Evolutionary conservation across 2,797 vertebrate genomes (phyloP).

Genomic region (Sternarchorhynchus goeldii): DNA sequence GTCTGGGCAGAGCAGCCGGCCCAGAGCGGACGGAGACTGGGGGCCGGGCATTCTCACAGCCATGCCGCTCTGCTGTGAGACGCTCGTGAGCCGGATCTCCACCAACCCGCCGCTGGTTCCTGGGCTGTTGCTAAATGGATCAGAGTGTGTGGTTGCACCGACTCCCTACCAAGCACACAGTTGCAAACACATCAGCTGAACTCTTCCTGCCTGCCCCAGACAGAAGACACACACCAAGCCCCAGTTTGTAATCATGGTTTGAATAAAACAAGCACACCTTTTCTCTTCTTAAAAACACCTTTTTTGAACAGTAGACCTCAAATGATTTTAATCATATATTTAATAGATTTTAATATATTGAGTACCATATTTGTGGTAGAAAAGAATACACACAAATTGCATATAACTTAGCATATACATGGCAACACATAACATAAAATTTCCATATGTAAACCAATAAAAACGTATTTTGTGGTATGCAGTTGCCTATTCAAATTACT

Average conservation of each 20-base stretch:
- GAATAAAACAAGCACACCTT: no score
- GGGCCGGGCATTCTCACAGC: conserved; percentile 32
- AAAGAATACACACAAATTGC: no score
- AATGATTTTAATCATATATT: no score
- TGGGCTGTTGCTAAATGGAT: conserved; percentile 53
- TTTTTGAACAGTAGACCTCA: no score
- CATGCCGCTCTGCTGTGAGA: conserved; percentile 40
- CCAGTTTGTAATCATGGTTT: neutral
- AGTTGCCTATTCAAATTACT: no score
- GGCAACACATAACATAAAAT: no score
- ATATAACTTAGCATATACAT: no score
- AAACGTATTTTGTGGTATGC: no score
- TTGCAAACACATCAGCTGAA: conserved; percentile 44
- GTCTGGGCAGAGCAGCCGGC: conserved; percentile 43
- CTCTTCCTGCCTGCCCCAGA: neutral
- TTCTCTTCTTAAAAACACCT: no score
- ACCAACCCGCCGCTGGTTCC: conserved; percentile 22
- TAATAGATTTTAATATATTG: no score
- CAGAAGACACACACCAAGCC: conserved; percentile 9
- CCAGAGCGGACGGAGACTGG: conserved; percentile 38
- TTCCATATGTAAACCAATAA: no score
- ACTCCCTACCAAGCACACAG: conserved; percentile 27
- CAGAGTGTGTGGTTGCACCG: conserved; percentile 36
- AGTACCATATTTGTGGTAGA: no score
- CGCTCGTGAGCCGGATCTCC: conserved; percentile 35